Base-by-base conservation (phyloP, 1,140 invertebrate genomes). In the Bombus superbus region DNA sequence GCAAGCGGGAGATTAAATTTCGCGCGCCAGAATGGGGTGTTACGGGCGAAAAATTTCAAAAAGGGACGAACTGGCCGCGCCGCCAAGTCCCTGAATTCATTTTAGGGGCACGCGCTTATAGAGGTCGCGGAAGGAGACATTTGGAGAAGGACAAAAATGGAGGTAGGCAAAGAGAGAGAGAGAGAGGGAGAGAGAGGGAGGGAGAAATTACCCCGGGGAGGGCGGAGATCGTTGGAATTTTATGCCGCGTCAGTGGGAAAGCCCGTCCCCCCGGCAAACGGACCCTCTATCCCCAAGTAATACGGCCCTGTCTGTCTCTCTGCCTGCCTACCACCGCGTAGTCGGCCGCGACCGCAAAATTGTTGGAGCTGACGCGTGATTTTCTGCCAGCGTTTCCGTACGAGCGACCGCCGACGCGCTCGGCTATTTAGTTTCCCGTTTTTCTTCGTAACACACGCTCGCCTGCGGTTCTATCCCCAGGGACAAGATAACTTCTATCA, bases 1-100 rank as follows among this genome's bases (percentile, higher is more conserved):
- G 82, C 89, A 68, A 85, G 81, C 85, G 53, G 77, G 82, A 90
- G 89, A 90, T 90, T 90, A 87, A 90, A 90, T 90, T 90, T 90
- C 79, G 81, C 85, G 72, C 73, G 85, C 71, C 75, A 81, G 81
- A 89, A 78, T 44, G 79, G 69, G 64, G 71, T 68, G 83, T 77
- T 76, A 25, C 88, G 77, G 40, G 44, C 69, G 76, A 75, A 86
- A 90, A 90, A 89, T 89, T 90, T 90, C 57, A 71, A 89, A 90
- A 90, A 83, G 83, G 79, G 71, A 86, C 38, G 76, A 53, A 75
- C 40, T 57, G 38, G 38, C 47, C 18, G 47, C 5, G 47, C 47
- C 47, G 18, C 32, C n/a, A 9, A 18, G n/a, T 53, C 32, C 40
- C 84, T 80, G 88, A 84, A 89, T 89, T 89, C 88, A 89, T 89